phyloP scores from a whole-genome alignment of 2,797 vertebrate genomes.

The Perodicticus potto region DNA sequence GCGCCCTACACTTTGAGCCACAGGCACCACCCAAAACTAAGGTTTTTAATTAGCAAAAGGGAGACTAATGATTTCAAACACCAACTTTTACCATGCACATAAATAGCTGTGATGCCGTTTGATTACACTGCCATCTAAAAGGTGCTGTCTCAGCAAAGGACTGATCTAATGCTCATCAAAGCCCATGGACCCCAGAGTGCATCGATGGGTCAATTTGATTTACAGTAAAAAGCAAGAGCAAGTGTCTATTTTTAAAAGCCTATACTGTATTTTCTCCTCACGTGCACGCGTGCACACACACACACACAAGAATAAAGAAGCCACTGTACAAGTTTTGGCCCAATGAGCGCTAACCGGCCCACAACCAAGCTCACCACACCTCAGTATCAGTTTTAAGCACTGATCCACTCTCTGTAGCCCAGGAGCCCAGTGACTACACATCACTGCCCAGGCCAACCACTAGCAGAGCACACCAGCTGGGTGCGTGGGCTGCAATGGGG shows the following conservation, averaged over 20 bases:
- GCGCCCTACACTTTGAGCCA: no score
- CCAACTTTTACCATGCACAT: background rate
- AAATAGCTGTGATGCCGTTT: background rate
- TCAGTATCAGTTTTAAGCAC: background rate
- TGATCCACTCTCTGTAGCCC: background rate
- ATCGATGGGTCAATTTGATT: background rate
- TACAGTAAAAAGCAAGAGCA: background rate
- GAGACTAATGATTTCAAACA: background rate
- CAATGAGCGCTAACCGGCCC: background rate
- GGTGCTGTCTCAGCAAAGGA: background rate
- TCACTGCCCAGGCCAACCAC: background rate
- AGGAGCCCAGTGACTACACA: background rate
- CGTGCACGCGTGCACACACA: no score
- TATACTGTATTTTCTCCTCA: background rate
- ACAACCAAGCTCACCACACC: background rate
- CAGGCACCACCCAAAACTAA: background rate
- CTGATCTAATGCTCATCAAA: background rate
- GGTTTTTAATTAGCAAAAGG: background rate
- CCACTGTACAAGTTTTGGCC: background rate
- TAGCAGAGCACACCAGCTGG: fast-evolving
- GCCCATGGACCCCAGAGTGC: background rate
- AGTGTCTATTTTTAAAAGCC: background rate
- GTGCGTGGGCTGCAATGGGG: fast-evolving
- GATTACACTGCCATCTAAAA: background rate
- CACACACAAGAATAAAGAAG: background rate